Base-by-base conservation (phyloP, 1,140 invertebrate species). In the Aphaenogaster ashmeadi region DNA sequence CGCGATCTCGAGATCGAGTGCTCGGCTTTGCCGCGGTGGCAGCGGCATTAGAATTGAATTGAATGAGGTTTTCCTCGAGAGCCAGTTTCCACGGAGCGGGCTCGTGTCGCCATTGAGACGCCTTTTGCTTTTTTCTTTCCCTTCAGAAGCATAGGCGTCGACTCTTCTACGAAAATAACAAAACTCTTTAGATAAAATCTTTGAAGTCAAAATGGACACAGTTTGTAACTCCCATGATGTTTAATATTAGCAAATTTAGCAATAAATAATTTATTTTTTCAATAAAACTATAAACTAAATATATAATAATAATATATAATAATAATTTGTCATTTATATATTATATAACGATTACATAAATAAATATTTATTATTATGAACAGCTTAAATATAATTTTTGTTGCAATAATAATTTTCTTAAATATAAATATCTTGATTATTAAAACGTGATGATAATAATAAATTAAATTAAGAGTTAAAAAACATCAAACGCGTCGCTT, bases 1-100 rank as follows among this genome's bases (percentile, higher is more conserved):
- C 58, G 18, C 47, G 64, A 78, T 87, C 89, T 87, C 88, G 87
- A 88, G 89, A 89, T 90, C 89, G 88, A 81, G 75, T 88, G 80
- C 75, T 83, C 86, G 52, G 18, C 47, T 75, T 52, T 66, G 27
- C 2, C 33, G 50, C 44, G n/a, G 8, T 21, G n/a, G 52, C 56
- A 44, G 87, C 33, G 60, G 52, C 83, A 93, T 93, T 93, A 93
- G 92, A 93, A 93, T 93, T 93, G 92, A 93, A 93, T 92, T 66
- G 92, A 90, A 92, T 84, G 62, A 87, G 89, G 84, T 91, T 91
- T 92, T 91, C 91, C 74, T 85, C 88, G 83, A 87, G 83, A 80
- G 78, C 90, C 72, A 91, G 88, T 89, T 91, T 91, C 90, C 90
- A 88, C 62, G 58, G 78, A 52, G 58, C 21, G 21, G 81, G 15